Percentiles rank a stretch among this genome's conserved stretches.
These are phyloP conservation scores for Platycnemis pennipes DNA, from an alignment of 2,888 invertebrate genomes.

Conservation along the genomic window DNA sequence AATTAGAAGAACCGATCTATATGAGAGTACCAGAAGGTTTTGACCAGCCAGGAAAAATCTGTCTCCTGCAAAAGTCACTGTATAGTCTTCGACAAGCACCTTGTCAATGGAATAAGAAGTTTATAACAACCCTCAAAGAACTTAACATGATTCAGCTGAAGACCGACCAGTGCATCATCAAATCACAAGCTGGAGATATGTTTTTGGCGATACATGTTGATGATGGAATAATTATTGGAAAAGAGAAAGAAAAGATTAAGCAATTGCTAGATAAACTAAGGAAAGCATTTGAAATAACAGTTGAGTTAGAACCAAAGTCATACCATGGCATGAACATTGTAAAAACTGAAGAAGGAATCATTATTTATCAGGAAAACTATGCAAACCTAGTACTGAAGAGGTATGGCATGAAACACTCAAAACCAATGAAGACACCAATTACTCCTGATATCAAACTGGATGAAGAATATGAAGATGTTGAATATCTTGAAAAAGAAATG, in stretches of 20 bases:
- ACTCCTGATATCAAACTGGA: background rate
- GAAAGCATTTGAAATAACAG: no score
- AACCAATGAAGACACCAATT: conserved; percentile 31
- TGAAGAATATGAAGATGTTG: no score
- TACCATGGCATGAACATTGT: background rate
- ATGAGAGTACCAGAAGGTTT: conserved; percentile 72
- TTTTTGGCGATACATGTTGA: background rate
- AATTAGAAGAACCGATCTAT: conserved; percentile 71
- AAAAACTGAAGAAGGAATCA: conserved; percentile 20
- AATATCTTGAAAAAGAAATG: no score
- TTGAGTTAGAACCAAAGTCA: no score
- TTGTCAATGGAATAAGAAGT: conserved; percentile 70
- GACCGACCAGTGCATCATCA: background rate
- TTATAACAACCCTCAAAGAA: no score
- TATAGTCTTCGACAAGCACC: conserved; percentile 71
- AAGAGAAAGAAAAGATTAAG: conserved; percentile 19
- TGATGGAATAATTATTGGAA: no score
- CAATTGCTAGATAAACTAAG: background rate
- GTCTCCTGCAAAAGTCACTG: conserved; percentile 70
- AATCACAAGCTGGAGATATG: background rate
- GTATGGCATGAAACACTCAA: background rate
- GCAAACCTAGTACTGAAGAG: conserved; percentile 1
- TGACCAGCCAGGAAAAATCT: conserved; percentile 68
- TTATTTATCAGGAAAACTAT: background rate
- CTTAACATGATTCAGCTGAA: no score